A percentile compares a stretch with the other conserved stretches of the same genome.
Evolutionary conservation across 2,113 vertebrate genomes (phyloP).

Genomic region (Lophochroa leadbeateri): DNA sequence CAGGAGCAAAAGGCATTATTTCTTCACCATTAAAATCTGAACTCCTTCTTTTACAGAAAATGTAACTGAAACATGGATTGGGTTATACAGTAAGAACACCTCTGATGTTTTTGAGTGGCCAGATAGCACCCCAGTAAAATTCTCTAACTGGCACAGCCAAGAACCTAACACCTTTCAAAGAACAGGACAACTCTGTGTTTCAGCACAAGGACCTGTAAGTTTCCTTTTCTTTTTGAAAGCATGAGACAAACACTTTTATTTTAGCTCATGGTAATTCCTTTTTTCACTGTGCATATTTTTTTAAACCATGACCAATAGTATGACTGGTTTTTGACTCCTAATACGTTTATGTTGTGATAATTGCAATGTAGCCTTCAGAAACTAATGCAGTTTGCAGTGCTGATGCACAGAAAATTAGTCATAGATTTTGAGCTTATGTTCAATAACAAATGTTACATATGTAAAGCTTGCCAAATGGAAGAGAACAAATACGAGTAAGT

Average conservation of each 20-base stretch:
- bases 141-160: constrained; percentile 86
- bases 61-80: constrained; percentile 86
- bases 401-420: background rate
- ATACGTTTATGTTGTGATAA: background rate
- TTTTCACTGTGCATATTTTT: background rate
- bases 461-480: background rate
- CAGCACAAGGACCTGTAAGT: constrained; percentile 81
- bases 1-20: background rate
- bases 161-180: constrained; percentile 79
- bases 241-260: background rate
- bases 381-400: background rate
- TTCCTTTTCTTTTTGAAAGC: background rate
- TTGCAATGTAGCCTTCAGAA: background rate
- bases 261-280: background rate
- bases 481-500: background rate
- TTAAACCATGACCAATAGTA: background rate
- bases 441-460: background rate
- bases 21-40: background rate
- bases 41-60: constrained; percentile 75
- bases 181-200: constrained; percentile 78
- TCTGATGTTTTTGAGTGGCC: constrained; percentile 85
- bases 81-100: constrained; percentile 77
- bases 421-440: background rate
- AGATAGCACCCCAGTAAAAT: constrained; percentile 78
- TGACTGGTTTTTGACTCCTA: background rate